These are phyloP conservation scores for Drosophila pectinifera DNA, from an alignment of 1,140 invertebrate species.

Conservation along the genomic window DNA sequence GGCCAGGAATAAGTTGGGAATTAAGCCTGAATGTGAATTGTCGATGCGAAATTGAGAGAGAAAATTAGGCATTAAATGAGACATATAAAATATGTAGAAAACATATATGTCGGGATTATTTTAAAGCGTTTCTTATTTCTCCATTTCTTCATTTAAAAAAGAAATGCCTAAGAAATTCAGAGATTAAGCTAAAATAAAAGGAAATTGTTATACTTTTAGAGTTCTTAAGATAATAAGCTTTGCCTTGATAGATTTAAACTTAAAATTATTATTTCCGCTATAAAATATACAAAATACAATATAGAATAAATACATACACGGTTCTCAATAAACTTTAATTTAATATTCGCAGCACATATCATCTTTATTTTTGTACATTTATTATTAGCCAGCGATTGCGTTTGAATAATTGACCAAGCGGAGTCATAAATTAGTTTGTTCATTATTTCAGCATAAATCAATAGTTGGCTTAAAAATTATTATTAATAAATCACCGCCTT, in stretches of 20 bases:
- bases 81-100: too few species aligned
- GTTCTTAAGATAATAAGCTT: too few species aligned
- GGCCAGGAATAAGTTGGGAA: slow-evolving; percentile 5
- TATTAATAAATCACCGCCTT: slow-evolving; percentile 39
- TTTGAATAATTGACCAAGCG: slow-evolving; percentile 37
- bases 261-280: too few species aligned
- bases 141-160: too few species aligned
- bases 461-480: slow-evolving; percentile 50
- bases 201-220: too few species aligned
- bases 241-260: too few species aligned
- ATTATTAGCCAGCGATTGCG: slow-evolving; percentile 20
- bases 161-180: too few species aligned
- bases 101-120: too few species aligned
- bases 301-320: not conserved
- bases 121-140: too few species aligned
- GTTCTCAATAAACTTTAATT: not conserved
- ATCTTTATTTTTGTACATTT: slow-evolving; percentile 15
- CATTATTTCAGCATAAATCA: slow-evolving; percentile 44
- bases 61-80: not conserved
- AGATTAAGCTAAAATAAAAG: too few species aligned
- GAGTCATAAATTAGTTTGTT: slow-evolving; percentile 38
- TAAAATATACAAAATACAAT: too few species aligned
- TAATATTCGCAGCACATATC: not conserved
- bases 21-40: not conserved
- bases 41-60: not conserved